These are phyloP conservation scores for Oostethus manadensis DNA, from an alignment of 2,113 vertebrate genomes.

Conservation along the genomic window DNA sequence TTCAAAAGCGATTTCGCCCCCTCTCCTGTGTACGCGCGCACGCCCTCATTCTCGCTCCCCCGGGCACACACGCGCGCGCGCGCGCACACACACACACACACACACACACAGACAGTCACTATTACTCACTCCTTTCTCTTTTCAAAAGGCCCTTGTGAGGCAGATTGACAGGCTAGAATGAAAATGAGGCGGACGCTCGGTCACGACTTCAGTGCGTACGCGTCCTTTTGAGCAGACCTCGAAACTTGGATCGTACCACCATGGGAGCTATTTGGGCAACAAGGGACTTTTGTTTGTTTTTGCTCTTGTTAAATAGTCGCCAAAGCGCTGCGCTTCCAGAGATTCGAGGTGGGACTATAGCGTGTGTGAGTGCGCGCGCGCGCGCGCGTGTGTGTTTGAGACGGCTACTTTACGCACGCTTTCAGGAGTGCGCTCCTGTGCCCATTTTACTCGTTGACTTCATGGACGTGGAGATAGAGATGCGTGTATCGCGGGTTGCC, in stretches of 20 bases:
- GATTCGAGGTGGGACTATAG: constrained; percentile 72
- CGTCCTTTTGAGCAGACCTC: constrained; percentile 68
- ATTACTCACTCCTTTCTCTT: constrained; percentile 59
- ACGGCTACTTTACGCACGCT: constrained; percentile 58
- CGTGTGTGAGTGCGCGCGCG: constrained; percentile 10
- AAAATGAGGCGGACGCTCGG: constrained; percentile 75
- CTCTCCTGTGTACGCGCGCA: constrained; percentile 31
- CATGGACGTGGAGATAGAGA: neutral
- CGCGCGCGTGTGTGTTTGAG: constrained; percentile 21
- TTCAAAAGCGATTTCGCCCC: constrained; percentile 11
- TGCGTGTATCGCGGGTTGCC: neutral
- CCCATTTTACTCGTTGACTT: constrained; percentile 12
- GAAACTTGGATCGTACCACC: constrained; percentile 70
- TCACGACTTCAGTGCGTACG: constrained; percentile 69
- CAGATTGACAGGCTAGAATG: constrained; percentile 72
- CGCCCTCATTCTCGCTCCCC: constrained; percentile 22
- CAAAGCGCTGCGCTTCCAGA: constrained; percentile 68
- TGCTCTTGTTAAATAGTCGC: constrained; percentile 76
- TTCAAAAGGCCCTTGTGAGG: constrained; percentile 62
- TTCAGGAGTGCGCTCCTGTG: constrained; percentile 43
- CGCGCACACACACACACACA: constrained; percentile 30
- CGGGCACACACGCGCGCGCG: constrained; percentile 11
- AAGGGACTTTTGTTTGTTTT: constrained; percentile 74
- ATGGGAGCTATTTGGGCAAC: constrained; percentile 75
- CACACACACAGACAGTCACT: constrained; percentile 18